Evolutionary conservation across 1,140 invertebrate species (phyloP).

Genomic region (Ephestia elutella): DNA sequence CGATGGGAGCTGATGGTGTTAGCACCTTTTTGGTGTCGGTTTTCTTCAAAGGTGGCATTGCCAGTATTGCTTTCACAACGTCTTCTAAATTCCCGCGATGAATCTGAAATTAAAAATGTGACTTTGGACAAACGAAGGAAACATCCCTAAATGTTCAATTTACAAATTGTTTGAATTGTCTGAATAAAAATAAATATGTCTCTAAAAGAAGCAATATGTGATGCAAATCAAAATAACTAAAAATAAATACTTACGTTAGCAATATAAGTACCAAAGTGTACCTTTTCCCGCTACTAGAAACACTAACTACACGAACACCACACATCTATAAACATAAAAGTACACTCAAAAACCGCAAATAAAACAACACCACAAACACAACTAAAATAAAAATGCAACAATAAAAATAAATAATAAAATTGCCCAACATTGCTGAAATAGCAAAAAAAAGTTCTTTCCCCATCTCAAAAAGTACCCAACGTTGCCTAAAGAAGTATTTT

Average conservation of each 20-base stretch:
- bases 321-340: slow-evolving; percentile 27
- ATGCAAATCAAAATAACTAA: slow-evolving; percentile 21
- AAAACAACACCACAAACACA: slow-evolving; percentile 13
- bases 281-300: slow-evolving; percentile 10
- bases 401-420: slow-evolving; percentile 15
- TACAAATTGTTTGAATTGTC: not conserved
- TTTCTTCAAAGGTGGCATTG: slow-evolving; percentile 60
- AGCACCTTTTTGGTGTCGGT: slow-evolving; percentile 40
- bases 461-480: too few relatives aligned
- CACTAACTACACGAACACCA: slow-evolving; percentile 21
- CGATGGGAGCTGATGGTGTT: slow-evolving; percentile 37
- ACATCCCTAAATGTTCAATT: not conserved
- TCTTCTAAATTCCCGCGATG: slow-evolving; percentile 65
- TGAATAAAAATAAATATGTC: not conserved
- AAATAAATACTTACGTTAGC: slow-evolving; percentile 30
- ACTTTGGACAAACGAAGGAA: slow-evolving; percentile 1
- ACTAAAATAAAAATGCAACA: slow-evolving; percentile 22
- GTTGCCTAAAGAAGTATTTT: too few relatives aligned
- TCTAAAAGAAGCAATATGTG: not conserved
- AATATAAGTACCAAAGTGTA: slow-evolving; percentile 7
- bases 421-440: slow-evolving; percentile 7
- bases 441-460: too few relatives aligned
- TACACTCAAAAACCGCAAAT: slow-evolving; percentile 27
- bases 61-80: slow-evolving; percentile 53
- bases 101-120: slow-evolving; percentile 33